These are phyloP conservation scores for Gallinago nigripennis DNA, from an alignment of 2,797 vertebrate genomes.

Conservation along the genomic window DNA sequence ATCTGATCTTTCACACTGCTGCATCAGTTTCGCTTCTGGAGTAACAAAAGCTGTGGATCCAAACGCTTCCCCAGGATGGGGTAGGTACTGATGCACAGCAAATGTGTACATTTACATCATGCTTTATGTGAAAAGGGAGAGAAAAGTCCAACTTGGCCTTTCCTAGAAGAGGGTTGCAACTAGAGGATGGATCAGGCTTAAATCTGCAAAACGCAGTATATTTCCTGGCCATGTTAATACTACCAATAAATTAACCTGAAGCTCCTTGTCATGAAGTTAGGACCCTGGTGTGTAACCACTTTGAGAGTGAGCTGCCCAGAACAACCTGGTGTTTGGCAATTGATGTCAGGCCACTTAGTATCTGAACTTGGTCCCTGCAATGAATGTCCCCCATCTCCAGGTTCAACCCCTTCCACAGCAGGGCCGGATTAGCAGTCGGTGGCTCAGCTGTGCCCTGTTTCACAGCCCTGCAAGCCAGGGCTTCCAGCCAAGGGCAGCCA, in stretches of 20 bases:
- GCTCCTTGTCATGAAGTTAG: not conserved
- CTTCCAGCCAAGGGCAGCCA: not conserved
- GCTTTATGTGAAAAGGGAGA: not conserved
- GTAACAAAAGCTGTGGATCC: not conserved
- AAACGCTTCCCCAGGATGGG: not conserved
- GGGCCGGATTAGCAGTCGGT: fast-evolving
- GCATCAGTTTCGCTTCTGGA: not conserved
- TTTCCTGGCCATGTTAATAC: not conserved
- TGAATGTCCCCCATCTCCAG: not conserved
- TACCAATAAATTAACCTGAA: not conserved
- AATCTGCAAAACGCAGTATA: not conserved
- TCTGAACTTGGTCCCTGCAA: fast-evolving
- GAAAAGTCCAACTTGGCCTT: not conserved
- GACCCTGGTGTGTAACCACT: not conserved
- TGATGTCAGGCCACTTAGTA: not conserved
- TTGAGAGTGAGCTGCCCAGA: not conserved
- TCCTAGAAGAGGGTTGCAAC: not conserved
- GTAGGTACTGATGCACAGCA: not conserved
- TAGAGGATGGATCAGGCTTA: not conserved
- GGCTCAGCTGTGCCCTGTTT: not conserved
- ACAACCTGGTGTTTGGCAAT: not conserved
- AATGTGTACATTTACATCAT: not conserved
- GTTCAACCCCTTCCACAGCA: not conserved
- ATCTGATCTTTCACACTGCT: not conserved
- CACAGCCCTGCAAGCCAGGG: not conserved